Percentiles rank a stretch among this genome's conserved stretches.
Conservation (phyloP, 2,797 vertebrate genomes). For the Calcarius lapponicus region DNA sequence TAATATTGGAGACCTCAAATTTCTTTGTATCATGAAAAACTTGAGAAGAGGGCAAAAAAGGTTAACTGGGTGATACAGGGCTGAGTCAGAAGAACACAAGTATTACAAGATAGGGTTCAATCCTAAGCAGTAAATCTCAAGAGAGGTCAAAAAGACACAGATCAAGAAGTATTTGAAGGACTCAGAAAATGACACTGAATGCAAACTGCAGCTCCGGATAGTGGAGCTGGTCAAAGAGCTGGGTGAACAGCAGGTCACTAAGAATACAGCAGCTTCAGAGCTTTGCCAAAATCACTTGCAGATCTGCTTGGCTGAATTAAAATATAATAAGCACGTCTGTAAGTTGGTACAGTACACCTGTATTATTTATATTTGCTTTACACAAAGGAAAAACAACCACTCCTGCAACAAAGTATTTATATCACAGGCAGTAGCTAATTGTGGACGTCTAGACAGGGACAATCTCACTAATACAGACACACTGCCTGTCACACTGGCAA, state of each 20-base stretch:
- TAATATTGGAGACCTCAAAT: neutral
- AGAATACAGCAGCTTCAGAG: neutral
- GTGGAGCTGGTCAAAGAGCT: neutral
- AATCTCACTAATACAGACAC: neutral
- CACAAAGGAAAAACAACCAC: neutral
- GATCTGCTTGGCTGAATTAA: neutral
- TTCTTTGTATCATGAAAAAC: neutral
- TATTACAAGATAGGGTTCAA: conserved; percentile 2
- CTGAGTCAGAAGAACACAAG: neutral
- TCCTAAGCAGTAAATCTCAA: conserved; percentile 4
- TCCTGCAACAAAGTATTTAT: neutral
- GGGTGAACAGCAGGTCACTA: neutral
- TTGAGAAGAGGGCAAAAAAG: neutral
- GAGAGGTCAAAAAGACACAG: conserved; percentile 16
- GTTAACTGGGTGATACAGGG: neutral
- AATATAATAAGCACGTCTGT: neutral
- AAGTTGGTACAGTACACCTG: neutral
- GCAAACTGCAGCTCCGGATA: neutral
- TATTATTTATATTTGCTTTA: neutral
- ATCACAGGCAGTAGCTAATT: neutral
- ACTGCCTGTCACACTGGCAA: neutral
- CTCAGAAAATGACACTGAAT: neutral
- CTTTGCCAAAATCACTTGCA: neutral
- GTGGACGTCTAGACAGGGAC: neutral
- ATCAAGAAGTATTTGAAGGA: conserved; percentile 34